Base-by-base conservation (phyloP, 2,888 invertebrate species). In the Cerceris rybyensis region DNA sequence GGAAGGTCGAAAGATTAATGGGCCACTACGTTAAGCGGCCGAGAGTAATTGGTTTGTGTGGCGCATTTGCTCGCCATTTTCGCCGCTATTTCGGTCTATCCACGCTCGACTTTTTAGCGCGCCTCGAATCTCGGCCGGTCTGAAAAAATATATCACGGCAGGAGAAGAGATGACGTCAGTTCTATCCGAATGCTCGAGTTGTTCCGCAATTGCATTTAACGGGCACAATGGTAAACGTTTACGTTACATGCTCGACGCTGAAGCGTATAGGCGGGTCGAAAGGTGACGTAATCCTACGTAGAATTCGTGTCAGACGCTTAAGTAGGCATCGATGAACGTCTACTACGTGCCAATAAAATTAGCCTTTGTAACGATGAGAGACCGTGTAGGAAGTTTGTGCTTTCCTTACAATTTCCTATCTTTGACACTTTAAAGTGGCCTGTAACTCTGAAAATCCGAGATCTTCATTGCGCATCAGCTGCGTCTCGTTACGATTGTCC, bases 191-290 rank as follows among this genome's bases (percentile, higher is more conserved):
- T 55, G 52, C 14, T 7, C n/a, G 43, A 61, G 63, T 52, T 69
- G 67, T 66, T 58, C 43, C 54, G 16, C 28, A 50, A 75, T 46
- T 59, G 60, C 66, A 39, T 64, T 75, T 52, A n/a, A 75, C 42
- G 49, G 69, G 7, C 46, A 43, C 50, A 16, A 39, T 52, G 16
- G 46, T 71, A 81, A 77, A 76, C 58, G 70, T 81, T 70, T 68
- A 61, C 49, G 16, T 49, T 71, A 66, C 28, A 59, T 54, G 55
- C 66, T 63, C 39, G 39, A 6, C 50, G 43, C 13, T 14, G 9
- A 28, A 41, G 54, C 16, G n/a, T 28, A 39, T 43, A 43, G 16
- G 9, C n/a, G 7, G 7, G n/a, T 6, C 41, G 39, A 64, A 16
- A 55, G 17, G 13, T 65, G 41, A 54, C 49, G 7, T 17, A 16